Percentiles rank a stretch among this genome's conserved stretches.
Evolutionary conservation across 2,113 vertebrate species (phyloP).

Genomic region (Paratilapia polleni): DNA sequence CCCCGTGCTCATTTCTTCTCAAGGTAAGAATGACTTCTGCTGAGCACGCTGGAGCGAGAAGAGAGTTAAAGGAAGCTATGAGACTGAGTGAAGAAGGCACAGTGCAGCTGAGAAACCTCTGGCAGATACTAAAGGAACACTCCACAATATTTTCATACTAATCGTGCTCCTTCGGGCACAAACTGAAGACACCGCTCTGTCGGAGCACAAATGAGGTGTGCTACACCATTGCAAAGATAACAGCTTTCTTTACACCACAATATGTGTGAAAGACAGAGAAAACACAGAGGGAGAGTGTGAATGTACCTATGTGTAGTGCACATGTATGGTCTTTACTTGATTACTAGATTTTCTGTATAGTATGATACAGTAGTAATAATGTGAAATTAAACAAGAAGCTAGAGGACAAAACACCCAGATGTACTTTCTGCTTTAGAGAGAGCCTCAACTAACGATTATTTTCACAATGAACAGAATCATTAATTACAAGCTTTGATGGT

Average conservation of each 20-base stretch:
- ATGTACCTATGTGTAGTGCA: not conserved
- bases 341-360: not conserved
- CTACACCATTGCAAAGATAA: slow-evolving; percentile 3
- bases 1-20: slow-evolving; percentile 26
- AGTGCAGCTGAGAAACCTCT: slow-evolving; percentile 35
- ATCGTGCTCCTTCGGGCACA: slow-evolving; percentile 42
- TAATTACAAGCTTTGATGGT: not conserved
- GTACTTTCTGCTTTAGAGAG: not conserved
- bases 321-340: no score
- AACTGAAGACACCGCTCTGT: slow-evolving; percentile 1
- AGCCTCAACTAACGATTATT: not conserved
- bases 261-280: slow-evolving; percentile 9
- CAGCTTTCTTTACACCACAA: slow-evolving; percentile 13
- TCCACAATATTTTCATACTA: slow-evolving; percentile 28
- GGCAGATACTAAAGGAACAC: slow-evolving; percentile 33
- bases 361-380: no score
- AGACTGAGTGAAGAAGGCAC: slow-evolving; percentile 9
- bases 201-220: slow-evolving; percentile 5
- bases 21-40: slow-evolving; percentile 52
- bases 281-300: not conserved
- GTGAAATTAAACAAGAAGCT: no score
- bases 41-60: slow-evolving; percentile 14
- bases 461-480: not conserved
- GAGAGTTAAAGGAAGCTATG: slow-evolving; percentile 31
- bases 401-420: not conserved